Conservation (phyloP, 2,113 vertebrate genomes). For the Eptesicus fuscus region DNA sequence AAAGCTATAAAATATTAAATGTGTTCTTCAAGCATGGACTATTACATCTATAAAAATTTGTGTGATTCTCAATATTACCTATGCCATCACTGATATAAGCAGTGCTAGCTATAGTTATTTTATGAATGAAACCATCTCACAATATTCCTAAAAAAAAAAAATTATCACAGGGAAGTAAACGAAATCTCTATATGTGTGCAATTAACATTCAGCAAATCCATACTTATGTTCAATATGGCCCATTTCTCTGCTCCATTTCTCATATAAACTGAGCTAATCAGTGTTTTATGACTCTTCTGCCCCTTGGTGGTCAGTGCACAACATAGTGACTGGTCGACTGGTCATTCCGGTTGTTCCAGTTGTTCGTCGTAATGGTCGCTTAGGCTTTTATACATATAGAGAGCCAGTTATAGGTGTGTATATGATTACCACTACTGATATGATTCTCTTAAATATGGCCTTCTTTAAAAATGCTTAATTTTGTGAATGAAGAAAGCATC, state of each 20-base stretch:
- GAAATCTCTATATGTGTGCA: background rate
- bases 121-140: background rate
- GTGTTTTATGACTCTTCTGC: too few relatives aligned
- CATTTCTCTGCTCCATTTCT: too few relatives aligned
- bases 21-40: background rate
- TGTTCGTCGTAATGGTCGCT: too few relatives aligned
- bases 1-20: background rate
- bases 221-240: background rate
- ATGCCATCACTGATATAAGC: background rate
- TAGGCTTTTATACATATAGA: too few relatives aligned
- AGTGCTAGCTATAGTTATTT: background rate
- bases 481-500: background rate
- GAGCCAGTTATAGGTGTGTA: background rate
- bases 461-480: background rate
- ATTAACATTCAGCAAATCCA: background rate
- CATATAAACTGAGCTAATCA: too few relatives aligned
- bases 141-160: background rate
- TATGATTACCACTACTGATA: background rate
- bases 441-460: background rate
- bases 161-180: background rate
- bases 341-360: too few relatives aligned
- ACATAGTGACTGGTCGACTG: too few relatives aligned
- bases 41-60: background rate
- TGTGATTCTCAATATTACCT: background rate
- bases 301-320: too few relatives aligned